A percentile compares a stretch with the other conserved stretches of the same genome.
Evolutionary conservation across 2,797 vertebrate genomes (phyloP).

Genomic region (Numenius phaeopus): DNA sequence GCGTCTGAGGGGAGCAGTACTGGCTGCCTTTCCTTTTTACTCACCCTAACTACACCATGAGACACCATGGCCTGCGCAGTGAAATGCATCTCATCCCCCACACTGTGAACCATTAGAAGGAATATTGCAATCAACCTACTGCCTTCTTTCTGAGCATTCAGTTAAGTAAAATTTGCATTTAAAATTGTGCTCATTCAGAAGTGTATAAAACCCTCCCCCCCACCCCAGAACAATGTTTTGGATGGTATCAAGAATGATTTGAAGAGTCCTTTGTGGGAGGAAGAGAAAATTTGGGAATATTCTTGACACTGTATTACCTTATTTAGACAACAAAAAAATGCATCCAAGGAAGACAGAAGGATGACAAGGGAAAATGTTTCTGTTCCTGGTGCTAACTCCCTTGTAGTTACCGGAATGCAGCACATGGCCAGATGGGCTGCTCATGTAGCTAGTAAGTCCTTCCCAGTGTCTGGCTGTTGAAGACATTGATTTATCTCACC

Average conservation of each 20-base stretch:
- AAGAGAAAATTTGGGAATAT: background rate
- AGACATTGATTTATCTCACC: background rate
- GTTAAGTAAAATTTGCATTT: background rate
- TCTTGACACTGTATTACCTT: background rate
- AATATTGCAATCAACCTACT: background rate
- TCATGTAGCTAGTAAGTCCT: background rate
- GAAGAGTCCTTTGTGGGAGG: background rate
- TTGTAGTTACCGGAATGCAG: background rate
- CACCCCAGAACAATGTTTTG: background rate
- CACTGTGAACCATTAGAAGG: background rate
- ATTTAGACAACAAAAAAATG: background rate
- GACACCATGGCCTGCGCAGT: rapidly evolving
- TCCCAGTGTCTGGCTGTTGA: background rate
- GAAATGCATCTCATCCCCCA: background rate
- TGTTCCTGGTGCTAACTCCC: background rate
- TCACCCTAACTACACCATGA: background rate
- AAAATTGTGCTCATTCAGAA: background rate
- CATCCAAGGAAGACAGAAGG: background rate
- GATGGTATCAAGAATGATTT: background rate
- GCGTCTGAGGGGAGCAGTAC: rapidly evolving
- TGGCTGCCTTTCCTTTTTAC: background rate
- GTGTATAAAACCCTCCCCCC: background rate
- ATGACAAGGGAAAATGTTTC: background rate
- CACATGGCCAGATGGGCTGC: background rate
- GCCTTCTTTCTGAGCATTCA: background rate